Evolutionary conservation across 2,797 vertebrate genomes (phyloP).

Genomic region (Pogonophryne albipinna): DNA sequence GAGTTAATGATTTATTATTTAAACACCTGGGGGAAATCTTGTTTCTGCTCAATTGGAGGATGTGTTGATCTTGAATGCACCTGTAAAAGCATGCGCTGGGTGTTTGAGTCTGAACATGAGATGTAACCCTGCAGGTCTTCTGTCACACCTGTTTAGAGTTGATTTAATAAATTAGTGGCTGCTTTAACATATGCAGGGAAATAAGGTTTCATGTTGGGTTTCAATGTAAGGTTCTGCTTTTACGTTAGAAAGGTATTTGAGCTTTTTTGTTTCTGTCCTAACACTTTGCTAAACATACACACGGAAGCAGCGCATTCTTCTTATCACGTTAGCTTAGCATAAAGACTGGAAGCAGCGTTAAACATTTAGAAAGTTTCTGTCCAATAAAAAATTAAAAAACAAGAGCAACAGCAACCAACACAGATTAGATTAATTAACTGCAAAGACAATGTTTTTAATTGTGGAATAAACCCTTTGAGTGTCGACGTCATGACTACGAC

Average conservation of each 20-base stretch:
- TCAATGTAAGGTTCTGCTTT: background rate
- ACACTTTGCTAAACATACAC: background rate
- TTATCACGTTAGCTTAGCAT: background rate
- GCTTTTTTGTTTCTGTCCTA: background rate
- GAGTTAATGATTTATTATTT: slow-evolving; percentile 5
- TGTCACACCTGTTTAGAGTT: background rate
- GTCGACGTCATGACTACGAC: too few relatives aligned
- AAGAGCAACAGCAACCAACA: too few relatives aligned
- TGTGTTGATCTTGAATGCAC: background rate
- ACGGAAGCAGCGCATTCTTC: background rate
- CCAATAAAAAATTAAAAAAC: background rate
- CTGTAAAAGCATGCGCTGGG: slow-evolving; percentile 23
- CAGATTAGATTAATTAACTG: background rate
- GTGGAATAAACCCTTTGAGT: too few relatives aligned
- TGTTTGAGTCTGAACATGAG: slow-evolving; percentile 5
- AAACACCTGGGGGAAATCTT: background rate
- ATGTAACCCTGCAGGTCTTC: background rate
- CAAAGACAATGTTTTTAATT: too few relatives aligned
- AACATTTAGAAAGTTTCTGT: background rate
- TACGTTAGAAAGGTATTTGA: background rate
- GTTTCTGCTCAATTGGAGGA: slow-evolving; percentile 21
- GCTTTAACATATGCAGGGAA: background rate
- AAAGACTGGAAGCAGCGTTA: background rate
- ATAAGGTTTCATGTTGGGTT: background rate
- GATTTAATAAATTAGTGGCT: background rate